Percentiles rank a stretch among this genome's conserved stretches.
Conservation (phyloP, 2,113 vertebrate genomes). For the Terrapene triunguis region DNA sequence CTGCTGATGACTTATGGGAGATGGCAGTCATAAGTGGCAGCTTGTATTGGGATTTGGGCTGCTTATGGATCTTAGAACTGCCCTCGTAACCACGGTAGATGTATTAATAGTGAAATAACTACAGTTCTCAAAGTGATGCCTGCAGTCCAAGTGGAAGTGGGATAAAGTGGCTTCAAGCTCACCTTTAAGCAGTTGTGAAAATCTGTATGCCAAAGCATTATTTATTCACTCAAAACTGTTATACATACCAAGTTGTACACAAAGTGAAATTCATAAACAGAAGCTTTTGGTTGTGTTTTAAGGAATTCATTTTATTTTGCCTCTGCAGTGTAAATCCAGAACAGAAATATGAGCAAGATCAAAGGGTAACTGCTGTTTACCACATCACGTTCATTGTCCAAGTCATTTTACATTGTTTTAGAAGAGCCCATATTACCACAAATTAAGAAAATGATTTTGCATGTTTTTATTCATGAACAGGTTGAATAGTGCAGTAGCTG, state of each 20-base stretch:
- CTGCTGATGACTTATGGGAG: not conserved
- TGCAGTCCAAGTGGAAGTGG: not conserved
- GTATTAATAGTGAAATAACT: not conserved
- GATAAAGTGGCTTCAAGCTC: not conserved
- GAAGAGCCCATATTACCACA: not conserved
- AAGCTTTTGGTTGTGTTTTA: constrained; percentile 54
- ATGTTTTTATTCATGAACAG: constrained; percentile 13
- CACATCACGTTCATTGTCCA: not conserved
- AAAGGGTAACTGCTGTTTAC: not conserved
- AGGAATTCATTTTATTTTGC: constrained; percentile 25
- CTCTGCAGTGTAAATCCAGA: not conserved
- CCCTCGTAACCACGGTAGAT: not conserved
- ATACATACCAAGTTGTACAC: constrained; percentile 15
- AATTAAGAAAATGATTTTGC: not conserved
- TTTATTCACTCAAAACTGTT: not conserved
- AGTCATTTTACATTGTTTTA: constrained; percentile 14
- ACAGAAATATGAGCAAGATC: not conserved
- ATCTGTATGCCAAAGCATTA: not conserved
- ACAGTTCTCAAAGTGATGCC: not conserved
- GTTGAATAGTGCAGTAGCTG: not conserved
- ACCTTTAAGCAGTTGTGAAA: constrained; percentile 31
- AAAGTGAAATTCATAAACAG: not conserved
- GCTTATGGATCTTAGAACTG: rapidly evolving
- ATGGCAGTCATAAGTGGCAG: rapidly evolving
- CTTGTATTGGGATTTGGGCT: not conserved